Base-by-base conservation (phyloP, 2,888 invertebrate genomes). In the Boloria selene region DNA sequence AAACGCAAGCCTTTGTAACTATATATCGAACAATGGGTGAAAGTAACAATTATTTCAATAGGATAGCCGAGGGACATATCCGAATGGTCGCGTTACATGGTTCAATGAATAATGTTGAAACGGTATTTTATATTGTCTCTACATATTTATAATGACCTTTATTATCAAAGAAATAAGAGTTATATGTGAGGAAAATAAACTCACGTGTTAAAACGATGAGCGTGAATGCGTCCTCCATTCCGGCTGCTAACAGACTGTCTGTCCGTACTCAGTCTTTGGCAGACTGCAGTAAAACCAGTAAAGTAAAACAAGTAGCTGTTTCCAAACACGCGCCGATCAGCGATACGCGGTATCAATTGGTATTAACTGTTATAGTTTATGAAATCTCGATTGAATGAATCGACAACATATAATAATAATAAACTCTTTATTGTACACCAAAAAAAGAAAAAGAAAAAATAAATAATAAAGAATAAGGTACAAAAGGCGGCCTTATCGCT, bases 121-220 rank as follows among this genome's bases (percentile, higher is more conserved):
- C 68, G 65, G 70, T 67, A 64, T 63, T 61, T 44, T 52, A 17
- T 55, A 52, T 42, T 16, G 14, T 44, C 22, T 50, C 18, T 18
- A 59, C 14, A 55, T 55, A 31, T 45, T 45, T 56, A 56, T 16
- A 22, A 56, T 56, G 53, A 65, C 45, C 60, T 49, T 31, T 50
- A 49, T 59, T 50, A 17, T 38, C 17, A 38, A 17, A 17, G 7
- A 17, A 49, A 59, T 50, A 49, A 49, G 59, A 31, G 7, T 4
- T 50, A 17, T 59, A 50, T 49, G 18, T 17, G 17, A 58, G 22
- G 13, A n/a, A 60, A 61, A 67, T 54, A 68, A 74, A 89, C 90
- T 90, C 75, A 90, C 90, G 76, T 78, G 88, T 84, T 86, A 89
- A 75, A 86, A 87, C 82, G 82, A 86, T 77, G 89, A 90, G 84